phyloP scores from a whole-genome alignment of 2,113 vertebrate genomes.

The Terrapene triunguis region DNA sequence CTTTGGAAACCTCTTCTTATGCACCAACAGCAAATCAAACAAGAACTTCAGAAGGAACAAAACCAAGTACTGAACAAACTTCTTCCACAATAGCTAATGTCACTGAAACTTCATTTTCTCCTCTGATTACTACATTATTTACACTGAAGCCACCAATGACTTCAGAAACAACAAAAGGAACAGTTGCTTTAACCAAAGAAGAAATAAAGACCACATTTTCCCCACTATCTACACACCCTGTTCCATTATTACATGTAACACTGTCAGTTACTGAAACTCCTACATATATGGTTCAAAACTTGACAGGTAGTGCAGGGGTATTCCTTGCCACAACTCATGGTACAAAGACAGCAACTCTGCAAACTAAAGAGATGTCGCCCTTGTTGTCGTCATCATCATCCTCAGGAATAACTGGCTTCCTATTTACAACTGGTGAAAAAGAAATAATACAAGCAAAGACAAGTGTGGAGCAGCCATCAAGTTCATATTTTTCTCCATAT shows the following conservation, averaged over 20 bases:
- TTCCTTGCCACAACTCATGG: neutral
- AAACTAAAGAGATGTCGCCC: neutral
- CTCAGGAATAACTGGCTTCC: neutral
- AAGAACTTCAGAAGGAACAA: neutral
- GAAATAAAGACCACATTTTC: conserved; percentile 1
- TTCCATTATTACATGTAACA: neutral
- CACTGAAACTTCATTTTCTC: conserved; percentile 34
- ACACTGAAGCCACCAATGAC: neutral
- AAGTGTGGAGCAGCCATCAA: fast-evolving
- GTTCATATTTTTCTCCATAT: conserved; percentile 27
- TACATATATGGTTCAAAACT: neutral
- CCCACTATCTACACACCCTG: neutral
- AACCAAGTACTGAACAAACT: neutral
- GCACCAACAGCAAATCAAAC: conserved; percentile 4
- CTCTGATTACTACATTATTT: conserved; percentile 5
- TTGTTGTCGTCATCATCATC: neutral
- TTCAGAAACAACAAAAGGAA: conserved; percentile 32
- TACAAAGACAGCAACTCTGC: neutral
- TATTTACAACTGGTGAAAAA: neutral
- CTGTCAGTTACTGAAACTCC: neutral
- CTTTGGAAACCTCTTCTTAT: neutral
- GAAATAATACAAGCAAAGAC: neutral
- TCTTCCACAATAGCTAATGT: neutral
- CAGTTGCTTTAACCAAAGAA: neutral
- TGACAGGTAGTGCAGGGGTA: neutral